Percentiles rank a stretch among this genome's conserved stretches.
Evolutionary conservation across 2,113 vertebrate genomes (phyloP).

Genomic region (Phoxinus phoxinus): DNA sequence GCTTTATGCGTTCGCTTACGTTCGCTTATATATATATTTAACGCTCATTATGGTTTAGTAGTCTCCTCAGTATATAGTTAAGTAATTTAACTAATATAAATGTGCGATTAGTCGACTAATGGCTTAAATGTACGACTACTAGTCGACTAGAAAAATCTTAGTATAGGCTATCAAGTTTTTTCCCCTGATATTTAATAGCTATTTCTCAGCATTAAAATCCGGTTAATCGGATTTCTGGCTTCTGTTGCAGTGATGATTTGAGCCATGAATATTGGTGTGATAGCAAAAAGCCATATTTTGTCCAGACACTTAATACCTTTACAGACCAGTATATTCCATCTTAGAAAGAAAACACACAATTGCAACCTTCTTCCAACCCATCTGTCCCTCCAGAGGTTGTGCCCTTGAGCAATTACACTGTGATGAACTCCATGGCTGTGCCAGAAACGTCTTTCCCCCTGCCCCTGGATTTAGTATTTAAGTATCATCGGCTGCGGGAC

Average conservation of each 20-base stretch:
- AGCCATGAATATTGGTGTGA: not conserved
- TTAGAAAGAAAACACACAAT: not conserved
- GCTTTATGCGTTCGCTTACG: too few relatives aligned
- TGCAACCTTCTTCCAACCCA: not conserved
- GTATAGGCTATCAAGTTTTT: too few relatives aligned
- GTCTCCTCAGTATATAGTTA: too few relatives aligned
- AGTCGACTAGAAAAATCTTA: too few relatives aligned
- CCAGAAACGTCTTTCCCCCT: conserved; percentile 18
- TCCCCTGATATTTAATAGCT: too few relatives aligned
- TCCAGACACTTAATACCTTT: too few relatives aligned
- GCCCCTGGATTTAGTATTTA: conserved; percentile 42
- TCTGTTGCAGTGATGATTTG: not conserved
- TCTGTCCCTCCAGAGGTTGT: not conserved
- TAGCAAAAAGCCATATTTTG: too few relatives aligned
- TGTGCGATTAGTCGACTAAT: too few relatives aligned
- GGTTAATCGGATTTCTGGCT: not conserved
- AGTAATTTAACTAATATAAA: too few relatives aligned
- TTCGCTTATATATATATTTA: too few relatives aligned
- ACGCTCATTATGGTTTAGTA: too few relatives aligned
- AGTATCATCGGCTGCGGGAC: conserved; percentile 7
- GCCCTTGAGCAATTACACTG: conserved; percentile 7
- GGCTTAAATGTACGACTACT: too few relatives aligned
- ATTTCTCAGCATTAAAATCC: not conserved
- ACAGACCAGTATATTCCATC: not conserved
- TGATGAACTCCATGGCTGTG: not conserved